Conservation (phyloP, 2,113 vertebrate species). For the Cynocephalus volans region DNA sequence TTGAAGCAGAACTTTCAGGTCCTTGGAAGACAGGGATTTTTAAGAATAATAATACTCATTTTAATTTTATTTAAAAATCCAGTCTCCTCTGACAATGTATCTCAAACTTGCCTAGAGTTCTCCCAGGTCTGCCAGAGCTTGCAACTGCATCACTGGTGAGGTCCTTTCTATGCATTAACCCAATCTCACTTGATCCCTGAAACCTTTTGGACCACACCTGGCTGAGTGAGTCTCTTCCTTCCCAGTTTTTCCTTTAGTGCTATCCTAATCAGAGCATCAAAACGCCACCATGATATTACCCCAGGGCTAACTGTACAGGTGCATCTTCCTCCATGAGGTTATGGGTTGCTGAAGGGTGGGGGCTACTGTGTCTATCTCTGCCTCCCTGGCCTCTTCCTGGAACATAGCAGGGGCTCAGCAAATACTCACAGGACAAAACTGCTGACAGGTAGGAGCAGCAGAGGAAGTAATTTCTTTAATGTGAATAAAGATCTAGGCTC, state of each 20-base stretch:
- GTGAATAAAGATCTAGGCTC: not conserved
- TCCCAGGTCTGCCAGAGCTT: accelerated
- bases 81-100: not conserved
- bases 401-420: not conserved
- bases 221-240: not conserved
- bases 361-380: not conserved
- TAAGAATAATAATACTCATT: not conserved
- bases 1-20: not conserved
- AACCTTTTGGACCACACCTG: not conserved
- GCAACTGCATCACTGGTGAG: accelerated
- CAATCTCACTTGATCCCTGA: not conserved
- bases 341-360: not conserved
- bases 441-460: not conserved
- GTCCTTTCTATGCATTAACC: not conserved
- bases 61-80: not conserved
- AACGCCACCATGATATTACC: not conserved
- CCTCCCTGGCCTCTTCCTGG: not conserved
- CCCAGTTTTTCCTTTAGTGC: not conserved
- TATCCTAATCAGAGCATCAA: not conserved
- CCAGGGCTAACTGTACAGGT: accelerated
- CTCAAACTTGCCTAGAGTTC: not conserved
- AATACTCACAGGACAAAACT: not conserved
- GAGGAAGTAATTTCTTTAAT: not conserved
- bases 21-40: not conserved
- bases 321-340: not conserved